phyloP scores from a whole-genome alignment of 92 coral and sea anemone genomes.

The Virgularia gustaviana region DNA sequence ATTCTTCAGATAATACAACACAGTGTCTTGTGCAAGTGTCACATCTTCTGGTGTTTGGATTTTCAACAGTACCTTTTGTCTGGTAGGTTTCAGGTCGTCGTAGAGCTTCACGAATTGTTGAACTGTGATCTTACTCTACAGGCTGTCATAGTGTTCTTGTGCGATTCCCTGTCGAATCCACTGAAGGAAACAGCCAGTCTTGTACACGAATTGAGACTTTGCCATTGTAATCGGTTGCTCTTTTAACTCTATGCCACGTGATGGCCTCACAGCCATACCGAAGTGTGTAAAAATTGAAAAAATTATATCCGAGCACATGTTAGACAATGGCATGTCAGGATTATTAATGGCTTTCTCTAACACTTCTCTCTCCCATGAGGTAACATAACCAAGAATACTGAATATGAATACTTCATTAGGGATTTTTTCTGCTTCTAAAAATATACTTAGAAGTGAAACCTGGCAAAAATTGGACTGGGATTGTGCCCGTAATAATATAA shows the following conservation, averaged over 20 bases:
- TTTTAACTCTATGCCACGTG: constrained; percentile 37
- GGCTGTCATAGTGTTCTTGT: constrained; percentile 27
- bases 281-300: constrained; percentile 15
- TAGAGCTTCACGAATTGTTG: constrained; percentile 46
- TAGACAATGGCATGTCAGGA: constrained; percentile 20
- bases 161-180: constrained; percentile 50
- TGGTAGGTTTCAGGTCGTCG: constrained; percentile 44
- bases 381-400: constrained; percentile 49
- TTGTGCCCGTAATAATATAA: constrained; percentile 42
- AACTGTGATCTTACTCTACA: constrained; percentile 30
- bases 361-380: constrained; percentile 54
- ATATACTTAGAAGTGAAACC: constrained; percentile 42
- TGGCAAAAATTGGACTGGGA: constrained; percentile 55
- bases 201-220: constrained; percentile 52
- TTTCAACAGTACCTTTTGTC: constrained; percentile 44
- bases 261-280: constrained; percentile 40
- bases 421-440: constrained; percentile 55
- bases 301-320: constrained; percentile 32
- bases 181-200: constrained; percentile 41
- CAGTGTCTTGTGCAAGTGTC: constrained; percentile 42
- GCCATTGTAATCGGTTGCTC: constrained; percentile 55
- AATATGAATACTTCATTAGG: constrained; percentile 42
- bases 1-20: constrained; percentile 36
- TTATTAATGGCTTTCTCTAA: constrained; percentile 39
- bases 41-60: constrained; percentile 43